Evolutionary conservation across 2,888 invertebrate genomes (phyloP), one percentile per base, ranked within the genome.

Genomic region (Exocentrus adspersus): DNA sequence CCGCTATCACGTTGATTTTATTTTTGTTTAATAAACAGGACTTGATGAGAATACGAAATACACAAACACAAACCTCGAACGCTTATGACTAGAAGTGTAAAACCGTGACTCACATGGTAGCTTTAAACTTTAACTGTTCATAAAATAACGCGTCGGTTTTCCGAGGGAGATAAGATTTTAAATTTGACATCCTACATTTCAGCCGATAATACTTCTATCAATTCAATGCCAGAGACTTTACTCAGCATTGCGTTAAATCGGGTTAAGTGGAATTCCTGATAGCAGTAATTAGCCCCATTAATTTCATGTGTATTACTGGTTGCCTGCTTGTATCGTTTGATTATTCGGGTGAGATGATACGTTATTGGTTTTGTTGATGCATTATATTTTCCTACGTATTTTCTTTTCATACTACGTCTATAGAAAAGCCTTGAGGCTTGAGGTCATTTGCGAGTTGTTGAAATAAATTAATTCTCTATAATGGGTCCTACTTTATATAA

Each of bases 41-140:
- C 37, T 37, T 12, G 37, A 37, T 37, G 30, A 46, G 30, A 46
- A 46, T 12, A 43, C 12, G 24, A 54, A 12, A 28, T 57, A 46
- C 17, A 43, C 12, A 24, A 54, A 12, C 14, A 12, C 16, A 43
- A 28, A 57, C 56, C 16, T 30, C 56, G 46, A 30, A 17, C 51
- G 30, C 56, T 57, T 53, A 32, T 46, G 60, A 60, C 60, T 60
- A 60, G 60, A 60, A 21, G 53, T 16, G n/a, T 32, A 53, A 53
- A 60, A 60, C 45, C 46, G 45, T 60, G 60, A 60, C 60, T 60
- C 60, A 60, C 60, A 53, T 60, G 50, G 19, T 51, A 12, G 51
- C 20, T 60, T 45, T 60, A 51, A 12, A 43, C 20, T 60, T 45
- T 60, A 51, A 60, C 51, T 60, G 60, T 60, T 30, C 43, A 43